Evolutionary conservation across 1,140 invertebrate species (phyloP).

Genomic region (Pseudomyrmex cubaensis): DNA sequence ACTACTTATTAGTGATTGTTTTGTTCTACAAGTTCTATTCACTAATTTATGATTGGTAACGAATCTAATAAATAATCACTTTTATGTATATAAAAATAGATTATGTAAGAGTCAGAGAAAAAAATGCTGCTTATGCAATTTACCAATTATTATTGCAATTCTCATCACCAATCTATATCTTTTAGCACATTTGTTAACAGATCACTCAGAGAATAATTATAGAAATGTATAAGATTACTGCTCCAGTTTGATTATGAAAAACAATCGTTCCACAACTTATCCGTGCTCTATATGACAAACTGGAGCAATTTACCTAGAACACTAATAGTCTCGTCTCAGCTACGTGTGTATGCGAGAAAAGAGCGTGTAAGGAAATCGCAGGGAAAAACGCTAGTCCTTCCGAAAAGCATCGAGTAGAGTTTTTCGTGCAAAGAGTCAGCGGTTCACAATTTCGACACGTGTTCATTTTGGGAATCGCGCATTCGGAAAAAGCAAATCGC

Average conservation of each 20-base stretch:
- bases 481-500: constrained; percentile 53
- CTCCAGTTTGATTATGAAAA: not conserved
- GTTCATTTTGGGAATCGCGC: not conserved
- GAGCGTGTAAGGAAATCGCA: not conserved
- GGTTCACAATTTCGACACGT: not conserved
- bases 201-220: too few relatives aligned
- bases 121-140: not conserved
- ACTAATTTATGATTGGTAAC: too few relatives aligned
- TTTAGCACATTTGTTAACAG: too few relatives aligned
- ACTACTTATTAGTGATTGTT: too few relatives aligned
- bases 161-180: not conserved
- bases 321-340: constrained; percentile 12
- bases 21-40: too few relatives aligned
- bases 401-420: not conserved
- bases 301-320: constrained; percentile 21
- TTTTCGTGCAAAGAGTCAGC: not conserved
- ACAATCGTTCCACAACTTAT: not conserved
- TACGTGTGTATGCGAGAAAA: not conserved
- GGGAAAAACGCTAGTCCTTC: not conserved
- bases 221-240: not conserved
- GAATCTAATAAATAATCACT: too few relatives aligned
- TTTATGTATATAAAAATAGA: too few relatives aligned
- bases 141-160: not conserved
- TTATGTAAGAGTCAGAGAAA: not conserved
- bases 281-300: constrained; percentile 13